phyloP scores from a whole-genome alignment of 2,797 vertebrate genomes.

The Sciurus carolinensis region DNA sequence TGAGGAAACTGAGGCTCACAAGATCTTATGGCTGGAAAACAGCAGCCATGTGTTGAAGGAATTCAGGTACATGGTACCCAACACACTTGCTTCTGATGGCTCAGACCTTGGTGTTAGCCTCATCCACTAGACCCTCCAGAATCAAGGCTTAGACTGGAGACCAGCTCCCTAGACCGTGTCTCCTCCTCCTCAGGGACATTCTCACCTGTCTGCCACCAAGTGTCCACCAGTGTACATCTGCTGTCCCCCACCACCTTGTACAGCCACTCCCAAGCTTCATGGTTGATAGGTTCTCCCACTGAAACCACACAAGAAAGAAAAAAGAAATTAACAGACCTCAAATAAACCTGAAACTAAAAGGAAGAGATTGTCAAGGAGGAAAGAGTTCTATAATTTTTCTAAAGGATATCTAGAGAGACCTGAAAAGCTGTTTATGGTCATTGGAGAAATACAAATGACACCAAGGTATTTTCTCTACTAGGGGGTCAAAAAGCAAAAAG shows the following conservation, averaged over 20 bases:
- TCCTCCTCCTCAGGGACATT: fast-evolving
- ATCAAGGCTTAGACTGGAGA: not conserved
- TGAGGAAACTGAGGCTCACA: not conserved
- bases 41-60: not conserved
- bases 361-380: not conserved
- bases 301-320: constrained; percentile 76
- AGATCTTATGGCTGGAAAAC: not conserved
- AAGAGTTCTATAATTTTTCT: not conserved
- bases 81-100: not conserved
- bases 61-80: not conserved
- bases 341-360: constrained; percentile 3
- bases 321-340: not conserved
- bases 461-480: not conserved
- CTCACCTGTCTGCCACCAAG: constrained; percentile 99
- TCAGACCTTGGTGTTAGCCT: not conserved
- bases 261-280: constrained; percentile 98
- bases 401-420: not conserved
- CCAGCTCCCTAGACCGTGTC: not conserved
- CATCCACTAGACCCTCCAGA: not conserved
- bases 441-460: not conserved
- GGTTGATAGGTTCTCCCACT: constrained; percentile 99
- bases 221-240: constrained; percentile 95
- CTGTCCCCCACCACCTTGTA: constrained; percentile 94
- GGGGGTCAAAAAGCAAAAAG: not conserved
- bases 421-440: not conserved